These are phyloP conservation scores for Cardiocondyla obscurior DNA, from an alignment of 1,140 invertebrate genomes.

Conservation along the genomic window DNA sequence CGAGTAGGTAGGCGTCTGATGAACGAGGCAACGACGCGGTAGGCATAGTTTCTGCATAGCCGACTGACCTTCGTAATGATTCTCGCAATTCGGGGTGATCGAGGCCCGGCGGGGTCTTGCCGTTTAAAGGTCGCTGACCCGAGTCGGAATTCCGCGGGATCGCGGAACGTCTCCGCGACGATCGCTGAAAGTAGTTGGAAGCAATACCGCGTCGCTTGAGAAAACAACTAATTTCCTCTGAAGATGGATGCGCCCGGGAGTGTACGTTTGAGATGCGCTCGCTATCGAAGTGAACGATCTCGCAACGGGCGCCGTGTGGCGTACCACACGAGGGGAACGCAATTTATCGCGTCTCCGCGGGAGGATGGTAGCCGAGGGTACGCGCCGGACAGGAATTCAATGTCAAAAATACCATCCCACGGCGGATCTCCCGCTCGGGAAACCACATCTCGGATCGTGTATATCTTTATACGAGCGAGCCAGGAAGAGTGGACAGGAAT, in stretches of 20 bases:
- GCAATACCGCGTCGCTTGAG: background rate
- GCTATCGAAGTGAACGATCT: slow-evolving; percentile 31
- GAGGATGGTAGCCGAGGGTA: background rate
- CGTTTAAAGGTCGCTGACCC: slow-evolving; percentile 33
- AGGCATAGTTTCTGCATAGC: slow-evolving; percentile 54
- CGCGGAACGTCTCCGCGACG: background rate
- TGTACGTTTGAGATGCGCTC: slow-evolving; percentile 9
- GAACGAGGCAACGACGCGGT: background rate
- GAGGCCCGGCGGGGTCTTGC: background rate
- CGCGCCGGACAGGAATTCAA: background rate
- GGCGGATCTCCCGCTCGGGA: background rate
- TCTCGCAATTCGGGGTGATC: slow-evolving; percentile 70
- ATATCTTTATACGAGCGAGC: slow-evolving; percentile 25
- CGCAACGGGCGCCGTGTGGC: background rate
- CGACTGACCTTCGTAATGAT: slow-evolving; percentile 76
- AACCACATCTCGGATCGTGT: background rate
- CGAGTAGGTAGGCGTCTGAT: background rate
- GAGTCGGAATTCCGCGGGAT: background rate
- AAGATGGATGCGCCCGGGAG: background rate
- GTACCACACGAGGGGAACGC: background rate
- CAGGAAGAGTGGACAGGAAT: slow-evolving; percentile 2
- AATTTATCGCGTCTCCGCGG: slow-evolving; percentile 29
- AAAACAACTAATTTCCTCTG: slow-evolving; percentile 28
- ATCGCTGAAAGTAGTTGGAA: background rate
- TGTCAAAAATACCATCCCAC: slow-evolving; percentile 17